These are phyloP conservation scores for Timandra comae DNA, from an alignment of 2,888 invertebrate species.

Conservation along the genomic window DNA sequence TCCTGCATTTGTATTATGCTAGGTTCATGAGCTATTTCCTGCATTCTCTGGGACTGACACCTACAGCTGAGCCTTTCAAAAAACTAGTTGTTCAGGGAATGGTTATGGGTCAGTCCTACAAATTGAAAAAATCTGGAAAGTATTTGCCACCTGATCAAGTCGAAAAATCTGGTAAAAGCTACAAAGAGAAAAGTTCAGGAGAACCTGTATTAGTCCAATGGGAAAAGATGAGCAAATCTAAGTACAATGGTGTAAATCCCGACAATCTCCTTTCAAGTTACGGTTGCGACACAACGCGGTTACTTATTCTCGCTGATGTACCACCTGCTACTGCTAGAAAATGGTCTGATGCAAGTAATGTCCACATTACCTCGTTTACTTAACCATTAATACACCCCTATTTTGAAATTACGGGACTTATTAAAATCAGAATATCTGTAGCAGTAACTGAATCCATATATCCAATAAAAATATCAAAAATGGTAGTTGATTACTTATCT, in stretches of 20 bases:
- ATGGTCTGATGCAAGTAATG: slow-evolving; percentile 91
- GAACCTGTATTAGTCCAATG: slow-evolving; percentile 83
- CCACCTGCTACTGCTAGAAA: slow-evolving; percentile 92
- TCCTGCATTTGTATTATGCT: slow-evolving; percentile 97
- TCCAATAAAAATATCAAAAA: too few species aligned
- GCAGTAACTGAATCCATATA: too few species aligned
- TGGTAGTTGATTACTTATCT: too few species aligned
- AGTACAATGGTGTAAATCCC: slow-evolving; percentile 97
- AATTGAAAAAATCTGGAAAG: slow-evolving; percentile 83
- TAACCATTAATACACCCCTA: too few species aligned
- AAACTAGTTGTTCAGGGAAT: slow-evolving; percentile 96
- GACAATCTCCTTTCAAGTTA: slow-evolving; percentile 85
- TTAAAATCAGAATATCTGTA: too few species aligned
- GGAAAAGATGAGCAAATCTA: slow-evolving; percentile 99
- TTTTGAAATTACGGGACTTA: too few species aligned
- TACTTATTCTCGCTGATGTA: slow-evolving; percentile 92
- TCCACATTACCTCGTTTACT: too few species aligned
- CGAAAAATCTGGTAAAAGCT: slow-evolving; percentile 76
- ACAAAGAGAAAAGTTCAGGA: slow-evolving; percentile 79
- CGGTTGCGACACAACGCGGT: slow-evolving; percentile 92
- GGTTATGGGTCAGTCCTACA: slow-evolving; percentile 91
- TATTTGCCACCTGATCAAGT: slow-evolving; percentile 84
- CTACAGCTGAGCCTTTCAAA: slow-evolving; percentile 91
- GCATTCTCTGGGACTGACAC: slow-evolving; percentile 84
- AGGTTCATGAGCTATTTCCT: slow-evolving; percentile 96